Percentiles rank a stretch among this genome's conserved stretches.
phyloP scores from a whole-genome alignment of 1,140 invertebrate genomes.

The Caenorhabditis latens region DNA sequence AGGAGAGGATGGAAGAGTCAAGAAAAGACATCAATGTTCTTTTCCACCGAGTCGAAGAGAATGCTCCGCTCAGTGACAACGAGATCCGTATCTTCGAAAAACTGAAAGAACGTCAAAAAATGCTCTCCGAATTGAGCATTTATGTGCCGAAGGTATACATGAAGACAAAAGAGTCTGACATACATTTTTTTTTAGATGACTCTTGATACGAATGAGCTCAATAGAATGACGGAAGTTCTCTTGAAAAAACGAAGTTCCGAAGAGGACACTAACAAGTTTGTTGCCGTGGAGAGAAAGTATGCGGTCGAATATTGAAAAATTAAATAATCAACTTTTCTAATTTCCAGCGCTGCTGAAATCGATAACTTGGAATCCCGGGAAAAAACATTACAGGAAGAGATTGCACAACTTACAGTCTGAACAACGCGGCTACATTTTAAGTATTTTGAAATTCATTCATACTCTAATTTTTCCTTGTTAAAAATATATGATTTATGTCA shows the following conservation, averaged over 20 bases:
- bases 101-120: constrained; percentile 24
- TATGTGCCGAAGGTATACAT: background rate
- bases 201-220: constrained; percentile 1
- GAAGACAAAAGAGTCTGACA: background rate
- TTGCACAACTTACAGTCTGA: background rate
- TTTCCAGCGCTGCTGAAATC: background rate
- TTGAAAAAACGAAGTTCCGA: background rate
- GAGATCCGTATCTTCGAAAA: constrained; percentile 9
- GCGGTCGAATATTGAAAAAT: background rate
- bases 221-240: constrained; percentile 3
- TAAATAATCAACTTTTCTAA: background rate
- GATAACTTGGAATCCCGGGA: background rate
- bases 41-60: constrained; percentile 19
- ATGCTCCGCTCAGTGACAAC: constrained; percentile 14
- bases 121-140: constrained; percentile 22
- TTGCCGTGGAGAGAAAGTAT: background rate
- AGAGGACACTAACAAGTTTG: background rate
- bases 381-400: background rate
- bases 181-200: background rate
- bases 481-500: background rate
- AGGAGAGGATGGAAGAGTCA: background rate
- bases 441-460: background rate
- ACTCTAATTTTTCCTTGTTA: background rate
- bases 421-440: no score
- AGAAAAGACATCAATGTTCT: constrained; percentile 36